Evolutionary conservation across 2,888 invertebrate genomes (phyloP).

Genomic region (Zygothrica quintamaculata): DNA sequence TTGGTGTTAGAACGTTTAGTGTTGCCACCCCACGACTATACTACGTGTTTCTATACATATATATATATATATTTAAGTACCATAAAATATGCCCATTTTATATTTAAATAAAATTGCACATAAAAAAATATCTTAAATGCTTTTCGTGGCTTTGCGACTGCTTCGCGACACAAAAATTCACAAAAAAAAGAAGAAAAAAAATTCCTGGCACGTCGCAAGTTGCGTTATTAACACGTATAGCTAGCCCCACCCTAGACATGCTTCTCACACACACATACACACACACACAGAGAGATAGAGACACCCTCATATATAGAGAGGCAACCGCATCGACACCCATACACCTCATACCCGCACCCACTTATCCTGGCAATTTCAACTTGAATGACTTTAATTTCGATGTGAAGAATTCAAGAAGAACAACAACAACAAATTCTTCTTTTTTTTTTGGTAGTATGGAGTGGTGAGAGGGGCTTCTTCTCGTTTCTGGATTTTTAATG

Average conservation of each 20-base stretch:
- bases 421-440: slow-evolving; percentile 16
- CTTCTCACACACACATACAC: slow-evolving; percentile 15
- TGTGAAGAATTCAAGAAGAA: slow-evolving; percentile 47
- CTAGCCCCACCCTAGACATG: no score
- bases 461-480: no score
- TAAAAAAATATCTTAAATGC: slow-evolving; percentile 67
- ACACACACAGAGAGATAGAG: no score
- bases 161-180: slow-evolving; percentile 19
- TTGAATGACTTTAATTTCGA: slow-evolving; percentile 68
- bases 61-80: slow-evolving; percentile 37
- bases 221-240: slow-evolving; percentile 73
- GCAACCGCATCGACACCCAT: no score
- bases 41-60: neutral
- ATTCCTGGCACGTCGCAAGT: slow-evolving; percentile 71
- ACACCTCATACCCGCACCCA: neutral
- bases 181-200: no score
- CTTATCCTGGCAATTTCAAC: slow-evolving; percentile 17
- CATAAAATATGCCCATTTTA: slow-evolving; percentile 70
- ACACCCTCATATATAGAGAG: no score
- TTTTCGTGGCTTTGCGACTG: slow-evolving; percentile 34
- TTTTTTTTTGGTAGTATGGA: slow-evolving; percentile 7
- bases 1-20: neutral
- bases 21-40: neutral
- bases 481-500: slow-evolving; percentile 55
- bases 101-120: slow-evolving; percentile 72